Conservation (phyloP, 35 echinoderm and acorn worm genomes). For the Hemicentrotus pulcherrimus region DNA sequence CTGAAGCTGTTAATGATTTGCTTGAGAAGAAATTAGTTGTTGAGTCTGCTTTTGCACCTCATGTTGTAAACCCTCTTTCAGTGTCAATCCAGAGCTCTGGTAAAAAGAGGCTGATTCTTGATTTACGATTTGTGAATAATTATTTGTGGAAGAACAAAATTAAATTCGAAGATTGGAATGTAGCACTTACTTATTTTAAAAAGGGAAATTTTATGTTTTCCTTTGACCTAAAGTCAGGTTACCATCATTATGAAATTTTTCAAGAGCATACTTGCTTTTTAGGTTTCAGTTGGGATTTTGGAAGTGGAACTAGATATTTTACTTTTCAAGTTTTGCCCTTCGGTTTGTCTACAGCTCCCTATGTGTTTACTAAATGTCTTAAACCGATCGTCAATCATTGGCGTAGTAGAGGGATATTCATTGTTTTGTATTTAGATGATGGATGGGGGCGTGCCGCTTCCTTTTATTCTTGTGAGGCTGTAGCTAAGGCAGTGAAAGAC, state of each 20-base stretch:
- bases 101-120: slow-evolving; percentile 62
- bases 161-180: slow-evolving; percentile 42
- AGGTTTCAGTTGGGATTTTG: no score
- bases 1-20: slow-evolving; percentile 37
- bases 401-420: no score
- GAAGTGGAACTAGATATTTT: no score
- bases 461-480: background rate
- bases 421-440: no score
- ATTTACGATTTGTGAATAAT: slow-evolving; percentile 53
- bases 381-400: no score
- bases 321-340: no score
- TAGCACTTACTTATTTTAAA: slow-evolving; percentile 35
- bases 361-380: no score
- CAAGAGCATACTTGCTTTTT: no score
- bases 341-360: no score
- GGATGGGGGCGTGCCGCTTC: background rate
- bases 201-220: slow-evolving; percentile 56
- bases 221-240: slow-evolving; percentile 57
- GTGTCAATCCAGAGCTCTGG: slow-evolving; percentile 45
- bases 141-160: slow-evolving; percentile 46
- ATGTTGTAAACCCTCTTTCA: slow-evolving; percentile 49
- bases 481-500: background rate
- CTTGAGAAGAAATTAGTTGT: background rate
- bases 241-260: no score
- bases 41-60: background rate